Evolutionary conservation across 2,113 vertebrate genomes (phyloP), one percentile per base, ranked within the genome.

Genomic region (Lasiurus borealis): DNA sequence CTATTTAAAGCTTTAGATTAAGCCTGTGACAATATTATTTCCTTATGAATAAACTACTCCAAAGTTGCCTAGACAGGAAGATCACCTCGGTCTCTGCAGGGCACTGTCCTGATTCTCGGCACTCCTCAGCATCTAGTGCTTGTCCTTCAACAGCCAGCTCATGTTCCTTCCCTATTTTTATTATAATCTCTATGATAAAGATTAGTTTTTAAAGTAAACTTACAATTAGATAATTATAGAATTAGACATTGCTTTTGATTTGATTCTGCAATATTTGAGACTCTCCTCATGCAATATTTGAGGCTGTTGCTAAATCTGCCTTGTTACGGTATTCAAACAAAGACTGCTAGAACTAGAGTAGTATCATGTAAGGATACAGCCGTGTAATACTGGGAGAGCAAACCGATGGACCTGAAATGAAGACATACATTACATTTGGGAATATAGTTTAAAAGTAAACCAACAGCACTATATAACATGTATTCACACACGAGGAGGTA

Each of bases 311-410:
- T 6, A 59, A 48, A 81, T 13, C 50, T 78, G 77, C 54, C 54
- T 62, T 46, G 23, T 6, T 62, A 68, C 57, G 62, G 52, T 14
- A 64, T 48, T 8, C 64, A 69, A 66, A 40, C 8, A 50, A 66
- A 86, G 78, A 52, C 14, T 40, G 8, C 36, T 44, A 64, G 50
- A 62, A n/a, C 62, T 48, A 44, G 6, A 66, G 31, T 5, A 76
- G n/a, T 23, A 7, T 8, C n/a, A 29, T 0, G 48, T 87, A 99
- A 99, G 99, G 99, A 99, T 99, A 99, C 99, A 99, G 98, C 99
- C 99, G 1, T 99, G 99, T 97, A 99, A 95, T n/a, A 99, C 99
- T 6, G 99, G 99, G 0, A 97, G 99, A 48, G 99, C 99, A 98
- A 99, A 99, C 95, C 98, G 98, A 97, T 99, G 99, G 91, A 99